Percentiles rank a stretch among this genome's conserved stretches.
These are phyloP conservation scores for Cryptosula pallasiana DNA, from an alignment of 2,888 invertebrate species.

Conservation along the genomic window DNA sequence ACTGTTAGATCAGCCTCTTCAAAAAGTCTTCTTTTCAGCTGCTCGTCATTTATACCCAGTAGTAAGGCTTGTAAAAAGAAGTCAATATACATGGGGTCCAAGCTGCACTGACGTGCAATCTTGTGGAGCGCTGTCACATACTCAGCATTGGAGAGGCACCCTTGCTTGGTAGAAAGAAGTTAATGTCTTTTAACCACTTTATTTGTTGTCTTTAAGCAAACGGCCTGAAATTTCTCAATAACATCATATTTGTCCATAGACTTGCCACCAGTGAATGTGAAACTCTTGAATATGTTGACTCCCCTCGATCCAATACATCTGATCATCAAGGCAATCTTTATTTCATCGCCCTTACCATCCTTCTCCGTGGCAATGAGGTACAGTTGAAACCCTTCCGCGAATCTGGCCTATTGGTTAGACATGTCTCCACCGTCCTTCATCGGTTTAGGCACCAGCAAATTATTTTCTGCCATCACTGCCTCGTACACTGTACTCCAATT, in stretches of 20 bases:
- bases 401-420: too few species aligned
- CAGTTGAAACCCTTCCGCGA: too few species aligned
- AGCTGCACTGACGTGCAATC: background rate
- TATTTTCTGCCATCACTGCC: background rate
- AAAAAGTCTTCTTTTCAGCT: too few species aligned
- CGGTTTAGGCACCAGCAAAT: background rate
- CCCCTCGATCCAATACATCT: too few species aligned
- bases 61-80: background rate
- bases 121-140: background rate
- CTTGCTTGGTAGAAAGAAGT: constrained; percentile 1
- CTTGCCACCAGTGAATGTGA: too few species aligned
- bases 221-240: background rate
- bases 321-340: background rate
- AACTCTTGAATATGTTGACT: background rate
- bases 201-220: background rate
- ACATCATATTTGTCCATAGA: constrained; percentile 11
- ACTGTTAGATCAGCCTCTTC: too few species aligned
- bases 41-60: too few species aligned
- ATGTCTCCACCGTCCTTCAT: background rate
- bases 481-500: background rate
- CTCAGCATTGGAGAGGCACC: too few species aligned
- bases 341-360: background rate
- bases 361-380: background rate
- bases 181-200: background rate
- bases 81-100: background rate